A percentile compares a stretch with the other conserved stretches of the same genome.
Conservation (phyloP, 2,888 invertebrate genomes). For the Criorhina ranunculi region DNA sequence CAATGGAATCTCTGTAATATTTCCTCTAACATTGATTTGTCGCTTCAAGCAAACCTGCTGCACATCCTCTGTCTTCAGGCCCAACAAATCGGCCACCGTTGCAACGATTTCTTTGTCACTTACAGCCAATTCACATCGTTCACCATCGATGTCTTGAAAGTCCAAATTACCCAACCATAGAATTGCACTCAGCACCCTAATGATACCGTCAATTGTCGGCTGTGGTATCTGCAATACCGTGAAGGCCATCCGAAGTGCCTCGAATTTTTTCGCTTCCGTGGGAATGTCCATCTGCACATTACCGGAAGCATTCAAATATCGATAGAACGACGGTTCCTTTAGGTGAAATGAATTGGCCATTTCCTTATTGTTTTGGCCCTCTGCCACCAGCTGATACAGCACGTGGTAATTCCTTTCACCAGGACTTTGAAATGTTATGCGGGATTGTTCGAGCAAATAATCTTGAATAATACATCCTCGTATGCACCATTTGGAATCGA, state of each 20-base stretch:
- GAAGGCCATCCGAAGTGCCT: constrained; percentile 94
- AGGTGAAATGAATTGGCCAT: constrained; percentile 90
- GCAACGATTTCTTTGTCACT: constrained; percentile 90
- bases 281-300: constrained; percentile 88
- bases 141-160: constrained; percentile 94
- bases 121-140: constrained; percentile 90
- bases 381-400: constrained; percentile 95
- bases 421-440: constrained; percentile 95
- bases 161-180: constrained; percentile 95
- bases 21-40: constrained; percentile 96
- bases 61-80: constrained; percentile 90
- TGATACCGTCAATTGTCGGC: constrained; percentile 94
- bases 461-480: constrained; percentile 96
- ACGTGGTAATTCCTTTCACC: constrained; percentile 96
- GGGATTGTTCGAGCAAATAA: constrained; percentile 94
- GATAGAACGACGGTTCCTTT: constrained; percentile 90
- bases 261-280: constrained; percentile 89
- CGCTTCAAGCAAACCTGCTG: constrained; percentile 90
- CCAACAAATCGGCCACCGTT: constrained; percentile 90
- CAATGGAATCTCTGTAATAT: constrained; percentile 96
- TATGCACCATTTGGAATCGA: constrained; percentile 94
- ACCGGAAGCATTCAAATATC: constrained; percentile 93
- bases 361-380: constrained; percentile 91
- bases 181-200: constrained; percentile 94
- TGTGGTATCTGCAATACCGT: constrained; percentile 94